Percentiles rank a stretch among this genome's conserved stretches.
Evolutionary conservation across 2,113 vertebrate genomes (phyloP).

Genomic region (Pelodiscus sinensis): DNA sequence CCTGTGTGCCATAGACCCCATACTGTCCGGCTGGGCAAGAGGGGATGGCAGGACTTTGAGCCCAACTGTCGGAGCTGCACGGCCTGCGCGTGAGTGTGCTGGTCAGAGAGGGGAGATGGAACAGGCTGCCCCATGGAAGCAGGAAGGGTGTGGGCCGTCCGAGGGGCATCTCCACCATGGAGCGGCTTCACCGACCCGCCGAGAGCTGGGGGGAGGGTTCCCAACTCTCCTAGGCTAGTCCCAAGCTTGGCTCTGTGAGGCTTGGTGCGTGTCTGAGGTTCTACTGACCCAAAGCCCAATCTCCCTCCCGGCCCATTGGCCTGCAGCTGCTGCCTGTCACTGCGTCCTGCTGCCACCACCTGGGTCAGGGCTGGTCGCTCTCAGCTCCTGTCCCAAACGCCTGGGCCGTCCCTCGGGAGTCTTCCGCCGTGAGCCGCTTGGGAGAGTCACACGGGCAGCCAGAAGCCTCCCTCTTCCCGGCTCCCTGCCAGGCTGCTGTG

Average conservation of each 20-base stretch:
- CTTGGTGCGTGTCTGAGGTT: not conserved
- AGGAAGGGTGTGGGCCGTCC: too few relatives aligned
- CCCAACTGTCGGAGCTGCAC: too few relatives aligned
- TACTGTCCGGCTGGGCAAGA: too few relatives aligned
- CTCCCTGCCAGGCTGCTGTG: not conserved
- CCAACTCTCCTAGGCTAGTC: not conserved
- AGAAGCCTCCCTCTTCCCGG: not conserved
- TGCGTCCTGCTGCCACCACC: not conserved
- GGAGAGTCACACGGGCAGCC: not conserved
- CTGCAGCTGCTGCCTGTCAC: not conserved
- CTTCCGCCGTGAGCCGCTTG: not conserved
- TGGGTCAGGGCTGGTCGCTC: not conserved
- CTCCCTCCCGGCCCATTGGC: too few relatives aligned
- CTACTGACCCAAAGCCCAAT: too few relatives aligned
- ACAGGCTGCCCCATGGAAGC: too few relatives aligned
- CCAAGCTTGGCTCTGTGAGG: not conserved
- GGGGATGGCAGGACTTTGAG: not conserved
- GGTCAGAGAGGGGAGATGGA: too few relatives aligned
- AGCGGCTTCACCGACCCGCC: not conserved
- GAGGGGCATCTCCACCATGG: too few relatives aligned
- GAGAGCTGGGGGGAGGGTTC: not conserved
- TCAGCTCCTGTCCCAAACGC: not conserved
- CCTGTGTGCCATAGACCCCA: not conserved
- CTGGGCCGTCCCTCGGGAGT: fast-evolving
- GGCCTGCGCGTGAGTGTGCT: too few relatives aligned